Percentiles rank a stretch among this genome's conserved stretches.
phyloP scores from a whole-genome alignment of 2,797 vertebrate species.

The Eidolon dupreanum region DNA sequence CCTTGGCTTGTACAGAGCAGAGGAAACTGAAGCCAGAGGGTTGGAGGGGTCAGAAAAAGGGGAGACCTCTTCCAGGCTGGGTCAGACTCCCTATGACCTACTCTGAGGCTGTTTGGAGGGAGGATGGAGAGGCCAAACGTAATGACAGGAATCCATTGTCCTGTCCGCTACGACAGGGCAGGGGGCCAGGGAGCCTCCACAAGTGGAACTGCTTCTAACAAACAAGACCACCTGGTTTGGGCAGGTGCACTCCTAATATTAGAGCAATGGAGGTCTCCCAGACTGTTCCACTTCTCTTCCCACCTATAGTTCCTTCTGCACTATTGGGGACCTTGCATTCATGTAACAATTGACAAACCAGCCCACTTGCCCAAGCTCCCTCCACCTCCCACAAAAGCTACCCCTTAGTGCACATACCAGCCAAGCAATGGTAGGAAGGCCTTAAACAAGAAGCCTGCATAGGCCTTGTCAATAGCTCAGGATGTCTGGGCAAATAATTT shows the following conservation, averaged over 20 bases:
- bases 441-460: background rate
- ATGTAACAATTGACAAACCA: background rate
- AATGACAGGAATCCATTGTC: background rate
- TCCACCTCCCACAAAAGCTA: background rate
- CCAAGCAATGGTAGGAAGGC: background rate
- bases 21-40: background rate
- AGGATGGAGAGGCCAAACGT: background rate
- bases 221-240: background rate
- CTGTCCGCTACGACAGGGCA: background rate
- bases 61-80: background rate
- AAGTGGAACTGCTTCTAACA: background rate
- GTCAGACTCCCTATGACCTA: background rate
- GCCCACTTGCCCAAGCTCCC: background rate
- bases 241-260: background rate
- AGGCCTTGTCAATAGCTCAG: background rate
- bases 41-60: background rate
- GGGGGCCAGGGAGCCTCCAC: background rate
- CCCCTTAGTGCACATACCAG: too few relatives aligned
- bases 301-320: background rate
- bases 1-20: background rate
- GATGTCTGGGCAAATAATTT: background rate
- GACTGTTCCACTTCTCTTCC: background rate
- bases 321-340: fast-evolving
- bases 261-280: background rate
- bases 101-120: background rate